Percentiles rank a stretch among this genome's conserved stretches.
Evolutionary conservation across 1,140 invertebrate species (phyloP).

Genomic region (Leptopilina boulardi): DNA sequence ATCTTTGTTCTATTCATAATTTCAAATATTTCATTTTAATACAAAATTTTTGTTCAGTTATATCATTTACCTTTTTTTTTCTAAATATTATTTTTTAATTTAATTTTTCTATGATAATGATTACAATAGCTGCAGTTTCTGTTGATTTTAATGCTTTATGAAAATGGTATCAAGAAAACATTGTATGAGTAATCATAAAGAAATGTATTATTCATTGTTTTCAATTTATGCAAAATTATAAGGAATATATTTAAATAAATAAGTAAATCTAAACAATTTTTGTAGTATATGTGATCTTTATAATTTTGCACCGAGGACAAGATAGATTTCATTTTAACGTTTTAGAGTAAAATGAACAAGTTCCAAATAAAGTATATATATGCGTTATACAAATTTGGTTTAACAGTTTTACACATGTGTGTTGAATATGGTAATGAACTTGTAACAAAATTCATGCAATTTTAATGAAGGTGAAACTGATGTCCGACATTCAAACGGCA

Average conservation of each 20-base stretch:
- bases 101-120: not conserved
- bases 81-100: too few species aligned
- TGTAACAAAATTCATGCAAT: constrained; percentile 16
- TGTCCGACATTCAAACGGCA: not conserved
- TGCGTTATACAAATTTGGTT: not conserved
- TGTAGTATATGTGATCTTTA: not conserved
- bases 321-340: not conserved
- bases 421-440: constrained; percentile 12
- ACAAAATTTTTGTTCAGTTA: not conserved
- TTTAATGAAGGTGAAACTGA: constrained; percentile 18
- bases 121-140: not conserved
- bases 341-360: not conserved
- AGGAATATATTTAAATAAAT: constrained; percentile 9
- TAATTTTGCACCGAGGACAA: not conserved
- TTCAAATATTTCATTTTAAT: not conserved
- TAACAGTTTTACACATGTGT: not conserved
- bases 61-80: not conserved
- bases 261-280: not conserved
- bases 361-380: not conserved
- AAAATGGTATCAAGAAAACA: not conserved
- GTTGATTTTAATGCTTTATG: not conserved
- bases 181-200: constrained; percentile 3
- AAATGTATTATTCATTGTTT: constrained; percentile 18
- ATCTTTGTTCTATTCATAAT: not conserved
- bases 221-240: not conserved